Evolutionary conservation across 2,113 vertebrate species (phyloP), one percentile per base, ranked within the genome.

Genomic region (Strigops habroptila): DNA sequence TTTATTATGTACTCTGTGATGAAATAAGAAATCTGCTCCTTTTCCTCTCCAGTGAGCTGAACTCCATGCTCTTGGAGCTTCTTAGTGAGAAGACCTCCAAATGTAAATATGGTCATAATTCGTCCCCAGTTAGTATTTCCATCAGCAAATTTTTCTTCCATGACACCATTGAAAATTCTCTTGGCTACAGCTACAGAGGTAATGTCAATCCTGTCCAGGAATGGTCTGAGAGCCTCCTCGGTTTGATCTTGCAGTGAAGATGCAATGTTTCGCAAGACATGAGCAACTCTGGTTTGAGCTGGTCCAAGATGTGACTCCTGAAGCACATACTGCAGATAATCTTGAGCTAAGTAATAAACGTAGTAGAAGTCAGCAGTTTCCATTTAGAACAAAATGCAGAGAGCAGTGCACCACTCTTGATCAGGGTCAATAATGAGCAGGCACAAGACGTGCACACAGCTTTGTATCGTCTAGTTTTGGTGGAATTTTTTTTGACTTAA

Each of bases 111-210:
- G 27, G 98, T 98, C 89, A 96, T 97, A 59, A 98, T 98, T 71
- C 98, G 87, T 27, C 98, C 98, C 98, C 98, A 98, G 96, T 98
- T 98, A 35, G 97, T 90, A 68, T 96, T 76, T 49, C 98, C 98
- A 4, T 98, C 98, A 27, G 97, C 97, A 74, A 98, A 98, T 37
- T 98, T 97, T 53, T 97, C 92, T 9, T 97, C 95, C 98, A 98
- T 98, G 79, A 98, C 97, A 9, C 95, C 92, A 1, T 82, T 95
- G 95, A 98, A 98, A 48, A 98, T 94, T 18, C 62, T 60, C 37
- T 91, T 94, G 87, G 98, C 98, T 2, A 18, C 80, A 5, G 97
- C 97, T 7, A 97, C 51, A 2, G 98, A 98, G 11, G 6, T 64
- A 7, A 98, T 94, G 10, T 95, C 87, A 22, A 98, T 71, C 12